Conservation (phyloP, 2,113 vertebrate genomes). For the Micromys minutus region DNA sequence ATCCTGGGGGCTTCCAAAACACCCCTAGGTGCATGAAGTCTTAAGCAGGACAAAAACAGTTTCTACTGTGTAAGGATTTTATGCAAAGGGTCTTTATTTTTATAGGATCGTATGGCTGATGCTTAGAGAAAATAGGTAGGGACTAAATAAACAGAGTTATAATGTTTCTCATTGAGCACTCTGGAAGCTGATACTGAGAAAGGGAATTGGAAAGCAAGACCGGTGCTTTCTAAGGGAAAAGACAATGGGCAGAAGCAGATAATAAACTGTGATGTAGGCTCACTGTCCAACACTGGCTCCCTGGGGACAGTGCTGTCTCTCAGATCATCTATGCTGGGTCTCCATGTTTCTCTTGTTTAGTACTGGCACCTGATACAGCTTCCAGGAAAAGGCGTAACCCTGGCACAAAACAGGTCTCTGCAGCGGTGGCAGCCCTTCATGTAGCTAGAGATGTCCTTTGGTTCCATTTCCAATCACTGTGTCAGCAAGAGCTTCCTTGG, state of each 20-base stretch:
- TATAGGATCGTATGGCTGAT: neutral
- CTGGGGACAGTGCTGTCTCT: neutral
- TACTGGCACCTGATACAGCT: neutral
- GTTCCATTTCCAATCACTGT: neutral
- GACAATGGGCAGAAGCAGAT: neutral
- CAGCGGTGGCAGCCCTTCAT: neutral
- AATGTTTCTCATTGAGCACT: no score
- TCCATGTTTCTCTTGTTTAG: neutral
- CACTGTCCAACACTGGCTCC: fast-evolving
- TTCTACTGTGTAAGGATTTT: neutral
- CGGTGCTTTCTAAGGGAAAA: neutral
- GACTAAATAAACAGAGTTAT: neutral
- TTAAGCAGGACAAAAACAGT: neutral
- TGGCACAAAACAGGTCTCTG: neutral
- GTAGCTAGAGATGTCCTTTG: neutral
- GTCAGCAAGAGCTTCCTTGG: neutral
- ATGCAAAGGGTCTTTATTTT: neutral
- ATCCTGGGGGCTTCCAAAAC: neutral
- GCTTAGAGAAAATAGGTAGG: neutral
- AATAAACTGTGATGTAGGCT: no score
- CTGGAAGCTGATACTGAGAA: neutral
- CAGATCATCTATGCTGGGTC: neutral
- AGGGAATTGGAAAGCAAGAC: neutral
- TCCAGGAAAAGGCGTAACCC: neutral
- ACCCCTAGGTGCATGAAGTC: no score